Percentiles rank a stretch among this genome's conserved stretches.
These are phyloP conservation scores for Epinephelus lanceolatus DNA, from an alignment of 2,113 vertebrate species.

Conservation along the genomic window DNA sequence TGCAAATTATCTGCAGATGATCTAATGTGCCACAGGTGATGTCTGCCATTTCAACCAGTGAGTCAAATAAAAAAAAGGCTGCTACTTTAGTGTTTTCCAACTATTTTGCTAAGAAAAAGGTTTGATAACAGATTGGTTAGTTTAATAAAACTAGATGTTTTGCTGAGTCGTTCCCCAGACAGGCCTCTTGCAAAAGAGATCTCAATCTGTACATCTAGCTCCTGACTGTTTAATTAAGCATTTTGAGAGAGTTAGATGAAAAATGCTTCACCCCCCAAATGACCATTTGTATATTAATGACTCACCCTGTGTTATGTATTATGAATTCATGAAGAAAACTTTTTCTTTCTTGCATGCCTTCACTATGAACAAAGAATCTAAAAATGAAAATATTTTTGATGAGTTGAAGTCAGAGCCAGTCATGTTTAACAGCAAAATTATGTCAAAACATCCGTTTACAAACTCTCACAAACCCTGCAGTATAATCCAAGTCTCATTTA, in stretches of 20 bases:
- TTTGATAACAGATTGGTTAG: not conserved
- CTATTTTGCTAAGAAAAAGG: not conserved
- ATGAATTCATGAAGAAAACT: too few species aligned
- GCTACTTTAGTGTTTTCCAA: not conserved
- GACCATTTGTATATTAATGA: too few species aligned
- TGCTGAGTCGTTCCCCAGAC: not conserved
- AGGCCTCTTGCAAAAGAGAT: not conserved
- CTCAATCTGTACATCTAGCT: not conserved
- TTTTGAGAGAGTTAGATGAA: conserved; percentile 1
- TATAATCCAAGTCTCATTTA: too few species aligned
- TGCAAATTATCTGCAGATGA: not conserved
- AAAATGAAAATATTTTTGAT: too few species aligned
- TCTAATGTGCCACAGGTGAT: not conserved
- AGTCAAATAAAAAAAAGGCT: not conserved
- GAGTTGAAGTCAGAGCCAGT: too few species aligned
- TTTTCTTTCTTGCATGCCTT: too few species aligned
- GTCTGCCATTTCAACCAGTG: not conserved
- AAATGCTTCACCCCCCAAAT: not conserved
- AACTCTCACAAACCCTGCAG: too few species aligned
- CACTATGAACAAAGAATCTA: too few species aligned
- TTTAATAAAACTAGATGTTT: not conserved
- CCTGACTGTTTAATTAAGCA: not conserved
- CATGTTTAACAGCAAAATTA: too few species aligned
- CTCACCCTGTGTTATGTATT: too few species aligned
- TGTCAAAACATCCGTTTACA: too few species aligned